phyloP scores from a whole-genome alignment of 2,888 invertebrate genomes.

The Stenoptilia bipunctidactyla region DNA sequence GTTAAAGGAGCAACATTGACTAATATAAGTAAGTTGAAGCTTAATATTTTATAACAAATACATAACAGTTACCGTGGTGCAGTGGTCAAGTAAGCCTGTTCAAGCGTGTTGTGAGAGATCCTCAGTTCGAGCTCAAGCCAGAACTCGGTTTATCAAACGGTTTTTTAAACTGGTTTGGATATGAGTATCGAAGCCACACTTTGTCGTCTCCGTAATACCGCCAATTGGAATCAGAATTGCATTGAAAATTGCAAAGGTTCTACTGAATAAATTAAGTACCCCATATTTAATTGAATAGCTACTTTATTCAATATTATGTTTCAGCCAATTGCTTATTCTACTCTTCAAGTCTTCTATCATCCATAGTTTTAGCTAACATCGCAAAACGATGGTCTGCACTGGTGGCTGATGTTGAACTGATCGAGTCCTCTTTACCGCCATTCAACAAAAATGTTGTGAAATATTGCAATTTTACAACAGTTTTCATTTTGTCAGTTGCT shows the following conservation, averaged over 20 bases:
- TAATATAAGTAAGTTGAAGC: not conserved
- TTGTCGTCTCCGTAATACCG: too few species aligned
- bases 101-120: too few species aligned
- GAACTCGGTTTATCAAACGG: too few species aligned
- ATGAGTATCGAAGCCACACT: too few species aligned
- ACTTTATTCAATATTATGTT: too few species aligned
- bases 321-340: not conserved
- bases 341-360: not conserved
- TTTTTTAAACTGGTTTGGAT: too few species aligned
- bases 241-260: too few species aligned
- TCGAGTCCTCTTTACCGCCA: conserved; percentile 1
- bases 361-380: not conserved
- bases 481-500: not conserved
- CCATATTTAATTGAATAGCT: too few species aligned
- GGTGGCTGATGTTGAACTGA: not conserved
- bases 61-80: not conserved
- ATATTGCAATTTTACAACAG: conserved; percentile 1
- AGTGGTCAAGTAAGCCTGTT: too few species aligned
- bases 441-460: not conserved
- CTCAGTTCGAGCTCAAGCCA: too few species aligned
- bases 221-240: too few species aligned
- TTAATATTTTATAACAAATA: not conserved
- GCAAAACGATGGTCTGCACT: conserved; percentile 1
- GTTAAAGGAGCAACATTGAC: not conserved
- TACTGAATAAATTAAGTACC: too few species aligned